These are phyloP conservation scores for Megathymus violae DNA, from an alignment of 1,140 invertebrate genomes.

Conservation along the genomic window DNA sequence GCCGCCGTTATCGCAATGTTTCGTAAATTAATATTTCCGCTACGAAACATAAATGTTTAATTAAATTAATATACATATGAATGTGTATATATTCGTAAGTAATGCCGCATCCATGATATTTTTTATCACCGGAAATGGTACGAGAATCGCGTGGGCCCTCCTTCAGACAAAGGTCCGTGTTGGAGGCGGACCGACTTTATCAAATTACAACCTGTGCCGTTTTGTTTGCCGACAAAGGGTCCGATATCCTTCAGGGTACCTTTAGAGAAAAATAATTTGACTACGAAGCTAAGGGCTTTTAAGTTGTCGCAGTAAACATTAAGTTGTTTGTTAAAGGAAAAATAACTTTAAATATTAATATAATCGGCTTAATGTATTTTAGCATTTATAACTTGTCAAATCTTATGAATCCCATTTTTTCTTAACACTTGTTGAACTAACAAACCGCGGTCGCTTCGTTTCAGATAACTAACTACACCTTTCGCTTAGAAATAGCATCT, in stretches of 20 bases:
- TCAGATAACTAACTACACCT: too few relatives aligned
- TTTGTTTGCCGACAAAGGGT: conserved; percentile 73
- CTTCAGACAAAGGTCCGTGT: conserved; percentile 67
- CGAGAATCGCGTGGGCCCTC: conserved; percentile 64
- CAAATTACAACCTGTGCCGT: conserved; percentile 80
- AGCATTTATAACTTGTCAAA: too few relatives aligned
- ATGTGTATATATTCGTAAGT: neutral
- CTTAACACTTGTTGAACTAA: too few relatives aligned
- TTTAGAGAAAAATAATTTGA: conserved; percentile 49
- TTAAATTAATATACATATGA: too few relatives aligned
- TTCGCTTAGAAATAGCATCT: too few relatives aligned
- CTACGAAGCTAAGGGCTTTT: conserved; percentile 29
- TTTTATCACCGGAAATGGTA: conserved; percentile 39
- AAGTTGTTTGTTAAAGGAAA: neutral
- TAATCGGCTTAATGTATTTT: too few relatives aligned
- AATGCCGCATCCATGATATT: conserved; percentile 7
- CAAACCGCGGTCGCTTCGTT: too few relatives aligned
- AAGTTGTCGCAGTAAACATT: conserved; percentile 23
- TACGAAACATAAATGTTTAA: too few relatives aligned
- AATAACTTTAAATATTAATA: neutral
- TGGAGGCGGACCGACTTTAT: conserved; percentile 77
- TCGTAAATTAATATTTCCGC: too few relatives aligned
- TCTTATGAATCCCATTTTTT: too few relatives aligned
- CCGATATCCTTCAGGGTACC: conserved; percentile 50
- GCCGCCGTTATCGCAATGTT: too few relatives aligned